Conservation (phyloP, 2,888 invertebrate species). For the Trissoscelio sp. region DNA sequence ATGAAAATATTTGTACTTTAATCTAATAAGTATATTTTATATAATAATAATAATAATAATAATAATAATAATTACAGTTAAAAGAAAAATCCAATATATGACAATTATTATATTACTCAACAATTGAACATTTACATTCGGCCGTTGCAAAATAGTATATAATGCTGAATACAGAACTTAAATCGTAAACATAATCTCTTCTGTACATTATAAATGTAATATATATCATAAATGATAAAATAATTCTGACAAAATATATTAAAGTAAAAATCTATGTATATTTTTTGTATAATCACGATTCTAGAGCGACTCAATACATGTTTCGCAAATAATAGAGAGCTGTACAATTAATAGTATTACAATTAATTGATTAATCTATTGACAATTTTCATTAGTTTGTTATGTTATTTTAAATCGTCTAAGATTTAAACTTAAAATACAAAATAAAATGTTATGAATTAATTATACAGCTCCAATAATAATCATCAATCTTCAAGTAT, state of each 20-base stretch:
- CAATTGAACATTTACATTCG: too few species aligned
- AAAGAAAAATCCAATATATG: too few species aligned
- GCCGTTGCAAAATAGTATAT: conserved; percentile 26
- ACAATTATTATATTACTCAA: too few species aligned
- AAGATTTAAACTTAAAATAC: too few species aligned
- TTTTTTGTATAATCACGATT: conserved; percentile 25
- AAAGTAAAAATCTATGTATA: conserved; percentile 48
- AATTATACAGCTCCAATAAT: conserved; percentile 31
- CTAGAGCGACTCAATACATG: conserved; percentile 42
- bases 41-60: too few species aligned
- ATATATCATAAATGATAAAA: conserved; percentile 40
- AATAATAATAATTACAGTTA: too few species aligned
- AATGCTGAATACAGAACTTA: conserved; percentile 47
- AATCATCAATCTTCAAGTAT: conserved; percentile 32
- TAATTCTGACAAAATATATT: conserved; percentile 50
- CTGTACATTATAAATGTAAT: conserved; percentile 41
- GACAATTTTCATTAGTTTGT: neutral
- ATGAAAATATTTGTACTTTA: too few species aligned
- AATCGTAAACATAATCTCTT: conserved; percentile 53
- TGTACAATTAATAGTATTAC: conserved; percentile 31
- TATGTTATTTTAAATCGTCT: neutral
- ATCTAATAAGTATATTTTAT: too few species aligned
- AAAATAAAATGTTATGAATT: conserved; percentile 19
- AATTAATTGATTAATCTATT: conserved; percentile 17
- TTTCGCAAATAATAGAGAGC: conserved; percentile 40